These are phyloP conservation scores for Pinctada fucata DNA, from an alignment of 2,888 invertebrate genomes.

Conservation along the genomic window DNA sequence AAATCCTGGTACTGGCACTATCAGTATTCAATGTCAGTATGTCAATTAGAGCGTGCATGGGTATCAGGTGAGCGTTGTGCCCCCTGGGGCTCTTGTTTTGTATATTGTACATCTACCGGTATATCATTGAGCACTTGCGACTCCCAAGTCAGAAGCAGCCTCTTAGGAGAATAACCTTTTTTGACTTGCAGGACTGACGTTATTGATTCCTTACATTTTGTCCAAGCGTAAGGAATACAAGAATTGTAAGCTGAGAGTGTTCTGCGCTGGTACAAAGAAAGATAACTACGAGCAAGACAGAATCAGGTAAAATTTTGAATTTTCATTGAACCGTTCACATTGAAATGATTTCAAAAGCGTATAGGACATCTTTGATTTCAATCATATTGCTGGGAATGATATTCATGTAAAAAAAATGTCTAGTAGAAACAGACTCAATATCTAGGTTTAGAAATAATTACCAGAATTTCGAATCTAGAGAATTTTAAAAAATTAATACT, in stretches of 20 bases:
- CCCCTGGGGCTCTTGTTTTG: too few species aligned
- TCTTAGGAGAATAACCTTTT: too few species aligned
- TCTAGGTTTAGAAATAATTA: too few species aligned
- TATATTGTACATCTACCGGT: too few species aligned
- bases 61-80: too few species aligned
- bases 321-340: background rate
- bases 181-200: conserved; percentile 82
- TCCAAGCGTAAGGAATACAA: conserved; percentile 86
- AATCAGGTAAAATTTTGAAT: conserved; percentile 81
- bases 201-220: conserved; percentile 91
- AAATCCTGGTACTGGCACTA: too few species aligned
- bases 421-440: background rate
- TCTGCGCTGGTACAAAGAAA: conserved; percentile 84
- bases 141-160: too few species aligned
- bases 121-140: too few species aligned
- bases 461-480: too few species aligned
- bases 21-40: too few species aligned
- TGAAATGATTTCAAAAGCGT: background rate
- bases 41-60: too few species aligned
- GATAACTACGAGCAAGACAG: conserved; percentile 94
- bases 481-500: too few species aligned
- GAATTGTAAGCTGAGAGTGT: conserved; percentile 77
- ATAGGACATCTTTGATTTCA: background rate
- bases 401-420: background rate
- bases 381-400: background rate